phyloP scores from a whole-genome alignment of 2,888 invertebrate species.

The Nipponacmea schrenckii region DNA sequence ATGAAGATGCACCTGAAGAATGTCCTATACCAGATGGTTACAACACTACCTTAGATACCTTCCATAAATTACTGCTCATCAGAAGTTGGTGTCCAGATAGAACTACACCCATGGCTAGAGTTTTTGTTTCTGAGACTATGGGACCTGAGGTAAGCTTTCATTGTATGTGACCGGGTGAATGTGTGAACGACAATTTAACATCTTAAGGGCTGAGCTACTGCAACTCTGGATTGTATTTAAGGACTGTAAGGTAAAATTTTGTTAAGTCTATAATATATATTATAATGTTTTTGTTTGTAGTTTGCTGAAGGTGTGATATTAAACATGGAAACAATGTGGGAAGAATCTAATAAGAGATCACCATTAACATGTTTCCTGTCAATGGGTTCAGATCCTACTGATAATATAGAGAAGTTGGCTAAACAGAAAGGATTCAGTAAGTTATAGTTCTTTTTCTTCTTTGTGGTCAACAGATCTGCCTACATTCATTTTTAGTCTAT shows the following conservation, averaged over 20 bases:
- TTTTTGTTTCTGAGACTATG: constrained; percentile 67
- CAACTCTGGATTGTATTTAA: not conserved
- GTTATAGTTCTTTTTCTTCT: constrained; percentile 50
- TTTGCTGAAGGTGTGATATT: constrained; percentile 88
- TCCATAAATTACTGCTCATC: constrained; percentile 66
- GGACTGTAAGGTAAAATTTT: not conserved
- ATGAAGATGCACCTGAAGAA: constrained; percentile 68
- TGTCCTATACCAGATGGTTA: constrained; percentile 66
- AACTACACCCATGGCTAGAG: constrained; percentile 67
- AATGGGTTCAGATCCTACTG: constrained; percentile 96
- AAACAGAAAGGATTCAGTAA: constrained; percentile 86
- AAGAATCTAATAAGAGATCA: constrained; percentile 86
- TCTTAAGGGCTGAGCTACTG: not conserved
- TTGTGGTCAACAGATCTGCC: not conserved
- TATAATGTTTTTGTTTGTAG: constrained; percentile 36
- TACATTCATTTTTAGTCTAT: not conserved
- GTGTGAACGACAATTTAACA: no score
- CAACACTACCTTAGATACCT: constrained; percentile 61
- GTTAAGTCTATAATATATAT: no score
- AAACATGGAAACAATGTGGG: constrained; percentile 89
- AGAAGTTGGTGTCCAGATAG: constrained; percentile 68
- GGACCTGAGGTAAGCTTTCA: constrained; percentile 57
- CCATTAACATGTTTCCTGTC: constrained; percentile 93
- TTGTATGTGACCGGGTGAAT: not conserved
- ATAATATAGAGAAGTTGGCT: constrained; percentile 87